Base-by-base conservation (phyloP, 23 tunicate genomes). In the Halocynthia aurantium region DNA sequence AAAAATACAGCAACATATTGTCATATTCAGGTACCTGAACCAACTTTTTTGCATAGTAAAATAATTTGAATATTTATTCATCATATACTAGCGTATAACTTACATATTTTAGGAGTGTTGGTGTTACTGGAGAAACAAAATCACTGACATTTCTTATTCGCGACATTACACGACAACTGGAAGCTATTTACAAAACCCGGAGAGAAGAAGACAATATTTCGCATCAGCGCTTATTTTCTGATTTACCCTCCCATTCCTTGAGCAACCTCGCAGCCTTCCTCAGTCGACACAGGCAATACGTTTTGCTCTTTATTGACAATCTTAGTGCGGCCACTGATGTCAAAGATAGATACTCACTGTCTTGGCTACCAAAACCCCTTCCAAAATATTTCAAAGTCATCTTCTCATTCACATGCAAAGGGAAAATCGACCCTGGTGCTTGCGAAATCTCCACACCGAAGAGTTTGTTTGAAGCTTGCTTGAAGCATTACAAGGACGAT, bases 291-390 rank as follows among this genome's bases (percentile, higher is more conserved):
- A 12, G 40, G 58, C 52, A 12, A 8, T 84, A 81, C 6, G 57
- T 89, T 55, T 10, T 80, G 49, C 10, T 89, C 9, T 89, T 84
- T 62, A 8, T 89, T 12, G 96, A 89, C 50, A 84, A 84, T 68
- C n/a, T 89, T 20, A 80, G 72, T 52, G 77, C 64, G 69, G 18
- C 84, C 57, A 22, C 68, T n/a, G 52, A 62, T 50, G 82, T 75
- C 7, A 66, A 81, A 40, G 80, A 74, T 6, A 87, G 76, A 51
- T 62, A 40, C 10, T 52, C 66, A 12, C 53, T 84, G 31, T 66
- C 76, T n/a, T 89, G 96, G 96, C 13, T 89, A 7, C 96, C 96
- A 8, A 68, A 73, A 9, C 62, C 72, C 8, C 63, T 89, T 55
- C 88, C 96, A 7, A 69, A 63, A 50, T 54, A 73, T 62, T 84